A percentile compares a stretch with the other conserved stretches of the same genome.
These are phyloP conservation scores for Chloropsis cyanopogon DNA, from an alignment of 2,113 vertebrate genomes.

Conservation along the genomic window DNA sequence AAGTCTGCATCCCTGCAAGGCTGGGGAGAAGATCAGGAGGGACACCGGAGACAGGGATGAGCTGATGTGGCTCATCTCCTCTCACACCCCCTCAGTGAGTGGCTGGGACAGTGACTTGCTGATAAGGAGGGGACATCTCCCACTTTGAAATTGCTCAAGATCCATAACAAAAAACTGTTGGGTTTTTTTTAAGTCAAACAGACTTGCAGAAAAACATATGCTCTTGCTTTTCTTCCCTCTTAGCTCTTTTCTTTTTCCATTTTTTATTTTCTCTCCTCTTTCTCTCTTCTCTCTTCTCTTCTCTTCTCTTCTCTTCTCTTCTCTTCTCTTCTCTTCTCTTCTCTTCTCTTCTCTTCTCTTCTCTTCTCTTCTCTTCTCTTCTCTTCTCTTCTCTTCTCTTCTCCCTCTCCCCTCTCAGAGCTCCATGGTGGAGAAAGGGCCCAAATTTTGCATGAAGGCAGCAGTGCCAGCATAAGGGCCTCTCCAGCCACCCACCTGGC, in stretches of 20 bases:
- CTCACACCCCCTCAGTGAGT: neutral
- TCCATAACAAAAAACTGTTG: neutral
- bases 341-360: no score
- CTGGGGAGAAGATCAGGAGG: neutral
- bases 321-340: no score
- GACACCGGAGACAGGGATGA: neutral
- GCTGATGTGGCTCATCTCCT: neutral
- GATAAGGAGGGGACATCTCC: neutral
- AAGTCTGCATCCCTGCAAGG: neutral
- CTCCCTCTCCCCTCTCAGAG: neutral
- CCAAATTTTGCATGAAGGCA: neutral
- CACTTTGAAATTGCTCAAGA: neutral
- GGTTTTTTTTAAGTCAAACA: neutral
- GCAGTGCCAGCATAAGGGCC: neutral
- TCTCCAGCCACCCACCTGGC: neutral
- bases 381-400: no score
- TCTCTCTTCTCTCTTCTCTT: no score
- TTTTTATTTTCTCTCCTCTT: rapidly evolving
- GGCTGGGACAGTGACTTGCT: neutral
- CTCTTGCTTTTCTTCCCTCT: neutral
- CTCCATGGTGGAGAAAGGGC: rapidly evolving
- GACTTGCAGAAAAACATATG: neutral
- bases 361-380: rapidly evolving
- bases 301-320: no score
- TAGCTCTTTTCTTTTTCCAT: neutral